Percentiles rank a stretch among this genome's conserved stretches.
Evolutionary conservation across 2,888 invertebrate genomes (phyloP).

Genomic region (Plutella xylostella): DNA sequence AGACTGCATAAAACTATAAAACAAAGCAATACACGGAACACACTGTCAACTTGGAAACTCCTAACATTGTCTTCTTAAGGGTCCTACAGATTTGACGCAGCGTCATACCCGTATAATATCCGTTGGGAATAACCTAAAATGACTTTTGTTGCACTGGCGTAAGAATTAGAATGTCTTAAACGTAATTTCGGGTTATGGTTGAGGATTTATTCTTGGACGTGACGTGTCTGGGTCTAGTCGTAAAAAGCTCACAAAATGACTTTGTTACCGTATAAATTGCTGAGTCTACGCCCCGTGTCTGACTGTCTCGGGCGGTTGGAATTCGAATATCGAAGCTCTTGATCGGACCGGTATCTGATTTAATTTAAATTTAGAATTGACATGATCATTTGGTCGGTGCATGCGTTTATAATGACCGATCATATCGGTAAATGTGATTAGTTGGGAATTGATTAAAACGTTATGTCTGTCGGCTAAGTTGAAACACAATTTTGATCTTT

Average conservation of each 20-base stretch:
- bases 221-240: constrained; percentile 1
- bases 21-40: constrained; percentile 20
- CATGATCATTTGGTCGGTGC: constrained; percentile 24
- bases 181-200: too few relatives aligned
- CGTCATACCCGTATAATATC: too few relatives aligned
- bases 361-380: constrained; percentile 47
- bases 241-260: constrained; percentile 28
- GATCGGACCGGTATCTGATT: constrained; percentile 35
- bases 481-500: too few relatives aligned
- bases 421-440: constrained; percentile 18
- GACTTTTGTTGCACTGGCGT: too few relatives aligned
- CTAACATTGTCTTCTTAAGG: too few relatives aligned
- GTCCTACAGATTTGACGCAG: too few relatives aligned
- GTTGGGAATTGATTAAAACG: not conserved
- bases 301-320: not conserved
- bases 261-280: constrained; percentile 23
- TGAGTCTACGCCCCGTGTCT: too few relatives aligned
- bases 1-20: constrained; percentile 22
- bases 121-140: too few relatives aligned
- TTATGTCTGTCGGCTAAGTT: too few relatives aligned
- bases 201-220: not conserved
- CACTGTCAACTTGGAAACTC: not conserved
- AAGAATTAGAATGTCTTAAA: too few relatives aligned
- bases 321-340: constrained; percentile 18
- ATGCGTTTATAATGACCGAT: constrained; percentile 12